Base-by-base conservation (phyloP, 2,888 invertebrate genomes). In the Eupithecia vulgata region DNA sequence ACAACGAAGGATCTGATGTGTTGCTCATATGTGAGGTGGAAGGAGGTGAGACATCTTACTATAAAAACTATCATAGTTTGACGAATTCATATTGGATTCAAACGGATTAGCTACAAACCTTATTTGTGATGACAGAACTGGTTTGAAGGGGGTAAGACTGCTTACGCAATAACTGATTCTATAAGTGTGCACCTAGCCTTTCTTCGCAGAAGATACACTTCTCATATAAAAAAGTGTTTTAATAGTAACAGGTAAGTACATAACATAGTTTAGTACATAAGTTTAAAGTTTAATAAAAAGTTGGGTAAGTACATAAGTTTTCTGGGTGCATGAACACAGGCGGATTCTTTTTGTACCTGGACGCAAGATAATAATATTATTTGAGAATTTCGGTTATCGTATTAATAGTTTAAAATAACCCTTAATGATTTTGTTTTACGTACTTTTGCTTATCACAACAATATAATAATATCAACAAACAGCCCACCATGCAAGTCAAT, bases 1-100 rank as follows among this genome's bases (percentile, higher is more conserved):
- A 97, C 92, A 98, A 97, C 88, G 98, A 98, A 92, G 98, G 98
- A 48, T 96, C 96, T 77, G 97, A 97, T 86, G 96, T 98, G 68
- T 95, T 96, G 83, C 95, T 98, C 79, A 96, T 97, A 84, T 98
- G 98, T 86, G 97, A 97, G 95, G 97, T 97, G 15, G 95, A 96
- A 81, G 97, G 97, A 91, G 98, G 98, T 97, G 95, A 85, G 87
- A 4, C 30, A 30, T 30, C 4, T 30, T 30, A 30, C 30, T 30
- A 30, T 30, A 30, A 30, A 30, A 30, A 30, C 30, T 30, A 30
- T 30, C 30, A 30, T 30, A 30, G 30, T 30, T 30, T 30, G 30
- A 30, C 30, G 30, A 30, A 30, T 30, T 30, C 30, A 30, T 30
- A 3, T 1, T 30, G 30, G 30, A 30, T 30, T 3, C 4, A 30